Percentiles rank a stretch among this genome's conserved stretches.
These are phyloP conservation scores for Alces alces DNA, from an alignment of 2,113 vertebrate genomes.

Conservation along the genomic window DNA sequence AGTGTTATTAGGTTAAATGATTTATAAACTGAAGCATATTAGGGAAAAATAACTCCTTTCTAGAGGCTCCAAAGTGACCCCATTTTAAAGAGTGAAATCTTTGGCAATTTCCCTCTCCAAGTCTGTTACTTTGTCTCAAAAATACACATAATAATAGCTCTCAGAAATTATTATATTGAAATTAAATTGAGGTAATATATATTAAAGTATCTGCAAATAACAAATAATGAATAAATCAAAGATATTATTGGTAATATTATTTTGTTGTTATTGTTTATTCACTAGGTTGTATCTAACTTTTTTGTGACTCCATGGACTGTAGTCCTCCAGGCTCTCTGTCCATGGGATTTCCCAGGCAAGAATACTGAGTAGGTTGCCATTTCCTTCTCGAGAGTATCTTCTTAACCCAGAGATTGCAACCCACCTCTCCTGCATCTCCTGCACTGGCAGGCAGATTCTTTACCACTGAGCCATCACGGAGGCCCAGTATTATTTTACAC, in stretches of 20 bases:
- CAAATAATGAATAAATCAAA: neutral
- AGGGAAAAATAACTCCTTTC: neutral
- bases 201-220: neutral
- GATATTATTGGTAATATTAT: neutral
- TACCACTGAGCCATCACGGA: neutral
- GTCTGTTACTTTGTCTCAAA: neutral
- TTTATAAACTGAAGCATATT: neutral
- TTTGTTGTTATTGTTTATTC: neutral
- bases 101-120: neutral
- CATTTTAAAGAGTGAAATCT: neutral
- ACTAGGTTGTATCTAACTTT: neutral
- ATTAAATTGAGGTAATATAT: neutral
- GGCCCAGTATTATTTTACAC: neutral
- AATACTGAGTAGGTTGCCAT: neutral
- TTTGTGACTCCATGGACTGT: neutral
- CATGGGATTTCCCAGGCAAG: neutral
- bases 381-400: neutral
- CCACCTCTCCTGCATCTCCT: neutral
- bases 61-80: neutral
- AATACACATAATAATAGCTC: neutral
- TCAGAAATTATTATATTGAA: neutral
- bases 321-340: neutral
- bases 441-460: neutral
- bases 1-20: neutral
- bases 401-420: accelerated